Base-by-base conservation (phyloP, 2,113 vertebrate species). In the Chaetops frenatus region DNA sequence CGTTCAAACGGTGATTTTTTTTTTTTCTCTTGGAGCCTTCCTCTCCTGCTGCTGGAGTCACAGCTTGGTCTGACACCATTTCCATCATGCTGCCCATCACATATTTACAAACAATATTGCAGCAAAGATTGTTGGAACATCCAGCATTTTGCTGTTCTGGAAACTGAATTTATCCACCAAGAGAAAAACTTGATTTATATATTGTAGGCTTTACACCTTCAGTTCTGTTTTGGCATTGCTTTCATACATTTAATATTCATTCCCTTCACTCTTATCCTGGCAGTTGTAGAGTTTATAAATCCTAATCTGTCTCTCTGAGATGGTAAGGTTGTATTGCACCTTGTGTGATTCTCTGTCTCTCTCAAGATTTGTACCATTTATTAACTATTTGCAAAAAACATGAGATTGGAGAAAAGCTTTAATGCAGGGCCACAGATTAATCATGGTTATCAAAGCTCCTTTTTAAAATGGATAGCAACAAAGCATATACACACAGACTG, bases 281-380 rank as follows among this genome's bases (percentile, higher is more conserved):
- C 42, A 93, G 84, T 33, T 76, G 53, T 70, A 60, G 29, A 80
- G 79, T 93, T 95, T 88, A 76, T 81, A 96, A 94, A 92, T 95
- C 90, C 66, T 91, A 89, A 89, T 91, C 86, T 85, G 54, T 62
- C 81, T 82, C 58, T 58, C 84, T 80, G 47, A 62, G 50, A 82
- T 31, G 35, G n/a, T 29, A 40, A 86, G 29, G 50, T 56, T 90
- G 40, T 77, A 86, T 47, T 86, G 71, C 0, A 7, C 66, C 60
- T 80, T 47, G 29, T 85, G 78, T 58, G 66, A 65, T 77, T 90
- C 81, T 81, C 91, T 73, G 45, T 45, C 64, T 85, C 88, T 88
- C 67, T 53, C 0, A 4, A 42, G 72, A 86, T 80, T 82, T 58
- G 11, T 42, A 28, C 53, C 4, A 65, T 79, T 92, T 86, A 94